A percentile compares a stretch with the other conserved stretches of the same genome.
These are phyloP conservation scores for Nerophis ophidion DNA, from an alignment of 2,113 vertebrate genomes.

Conservation along the genomic window DNA sequence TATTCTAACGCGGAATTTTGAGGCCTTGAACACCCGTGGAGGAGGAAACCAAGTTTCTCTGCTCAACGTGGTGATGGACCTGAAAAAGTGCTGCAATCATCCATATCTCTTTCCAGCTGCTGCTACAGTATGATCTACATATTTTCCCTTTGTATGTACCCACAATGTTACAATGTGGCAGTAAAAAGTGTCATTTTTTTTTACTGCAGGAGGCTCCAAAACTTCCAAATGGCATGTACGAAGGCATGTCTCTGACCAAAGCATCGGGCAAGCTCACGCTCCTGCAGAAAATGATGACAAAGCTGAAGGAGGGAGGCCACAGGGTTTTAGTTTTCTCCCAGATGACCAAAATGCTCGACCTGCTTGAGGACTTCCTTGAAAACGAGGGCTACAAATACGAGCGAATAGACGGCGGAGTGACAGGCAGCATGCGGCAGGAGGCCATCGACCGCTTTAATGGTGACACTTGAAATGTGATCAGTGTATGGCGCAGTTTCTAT, in stretches of 20 bases:
- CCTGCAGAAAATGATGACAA: constrained; percentile 94
- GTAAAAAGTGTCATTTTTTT: not conserved
- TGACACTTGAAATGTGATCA: constrained; percentile 38
- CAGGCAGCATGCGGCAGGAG: constrained; percentile 93
- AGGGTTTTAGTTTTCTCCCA: constrained; percentile 97
- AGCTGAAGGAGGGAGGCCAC: constrained; percentile 91
- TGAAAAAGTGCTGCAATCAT: constrained; percentile 98
- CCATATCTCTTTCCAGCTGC: constrained; percentile 96
- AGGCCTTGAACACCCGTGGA: constrained; percentile 91
- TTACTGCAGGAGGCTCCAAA: constrained; percentile 87
- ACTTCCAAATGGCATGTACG: constrained; percentile 98
- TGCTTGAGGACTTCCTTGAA: constrained; percentile 94
- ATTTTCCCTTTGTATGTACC: not conserved
- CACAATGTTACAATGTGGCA: not conserved
- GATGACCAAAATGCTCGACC: constrained; percentile 98
- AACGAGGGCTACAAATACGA: constrained; percentile 97
- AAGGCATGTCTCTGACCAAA: constrained; percentile 87
- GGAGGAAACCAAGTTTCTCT: constrained; percentile 95
- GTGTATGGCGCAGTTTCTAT: not conserved
- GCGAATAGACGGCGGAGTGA: constrained; percentile 93
- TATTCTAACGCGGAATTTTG: constrained; percentile 94
- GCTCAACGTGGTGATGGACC: constrained; percentile 96
- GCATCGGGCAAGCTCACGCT: constrained; percentile 88
- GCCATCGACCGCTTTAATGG: constrained; percentile 97
- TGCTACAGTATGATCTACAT: constrained; percentile 75